Evolutionary conservation across 2,113 vertebrate species (phyloP).

Genomic region (Poeciliopsis prolifica): DNA sequence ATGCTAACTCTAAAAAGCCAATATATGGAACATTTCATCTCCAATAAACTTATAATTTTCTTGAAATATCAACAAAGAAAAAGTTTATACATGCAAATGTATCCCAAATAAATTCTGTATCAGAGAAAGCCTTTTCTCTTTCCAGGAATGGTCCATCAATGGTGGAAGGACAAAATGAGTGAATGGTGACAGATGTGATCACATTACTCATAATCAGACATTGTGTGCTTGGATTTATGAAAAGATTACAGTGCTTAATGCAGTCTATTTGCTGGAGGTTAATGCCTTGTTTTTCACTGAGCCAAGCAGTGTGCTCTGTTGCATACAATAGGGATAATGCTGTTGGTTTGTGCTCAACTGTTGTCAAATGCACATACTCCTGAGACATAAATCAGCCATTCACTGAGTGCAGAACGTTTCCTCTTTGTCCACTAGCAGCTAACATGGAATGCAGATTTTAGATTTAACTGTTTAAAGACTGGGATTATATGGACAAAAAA

Average conservation of each 20-base stretch:
- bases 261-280: not conserved
- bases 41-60: not conserved
- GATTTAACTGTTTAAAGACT: no score
- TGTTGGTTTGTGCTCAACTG: not conserved
- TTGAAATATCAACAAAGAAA: not conserved
- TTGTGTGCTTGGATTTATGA: not conserved
- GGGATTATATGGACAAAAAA: no score
- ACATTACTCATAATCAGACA: not conserved
- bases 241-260: not conserved
- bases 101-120: not conserved
- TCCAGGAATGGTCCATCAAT: not conserved
- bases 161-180: not conserved
- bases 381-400: not conserved
- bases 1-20: not conserved
- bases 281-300: slow-evolving; percentile 1
- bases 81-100: not conserved
- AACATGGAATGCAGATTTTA: not conserved
- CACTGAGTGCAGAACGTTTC: not conserved
- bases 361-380: not conserved
- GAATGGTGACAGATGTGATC: not conserved
- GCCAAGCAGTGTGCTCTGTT: not conserved
- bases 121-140: not conserved
- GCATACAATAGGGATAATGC: not conserved
- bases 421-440: not conserved
- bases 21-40: not conserved